Conservation (phyloP, 2,113 vertebrate species). For the Dipodomys spectabilis region DNA sequence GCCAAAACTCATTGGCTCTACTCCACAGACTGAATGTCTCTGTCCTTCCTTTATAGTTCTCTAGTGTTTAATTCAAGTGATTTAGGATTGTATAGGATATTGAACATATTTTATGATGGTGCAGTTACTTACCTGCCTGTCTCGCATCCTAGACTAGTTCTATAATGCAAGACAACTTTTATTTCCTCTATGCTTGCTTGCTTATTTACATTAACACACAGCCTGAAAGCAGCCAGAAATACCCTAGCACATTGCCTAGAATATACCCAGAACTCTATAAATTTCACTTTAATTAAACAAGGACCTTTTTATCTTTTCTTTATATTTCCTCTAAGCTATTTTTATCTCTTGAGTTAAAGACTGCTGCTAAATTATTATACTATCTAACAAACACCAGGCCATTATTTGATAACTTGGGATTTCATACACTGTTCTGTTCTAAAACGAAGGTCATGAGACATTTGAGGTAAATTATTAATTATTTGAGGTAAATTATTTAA, state of each 20-base stretch:
- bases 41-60: constrained; percentile 52
- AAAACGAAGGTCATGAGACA: neutral
- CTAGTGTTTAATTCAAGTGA: constrained; percentile 55
- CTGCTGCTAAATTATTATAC: constrained; percentile 6
- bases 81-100: constrained; percentile 53
- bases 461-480: neutral
- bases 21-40: constrained; percentile 43
- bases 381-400: neutral
- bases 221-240: neutral
- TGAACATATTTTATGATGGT: constrained; percentile 48
- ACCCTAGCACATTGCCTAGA: neutral
- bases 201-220: constrained; percentile 3
- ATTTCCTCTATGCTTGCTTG: neutral
- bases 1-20: constrained; percentile 57
- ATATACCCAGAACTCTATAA: neutral
- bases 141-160: neutral
- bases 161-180: neutral
- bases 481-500: neutral
- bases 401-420: constrained; percentile 21
- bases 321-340: constrained; percentile 2
- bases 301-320: neutral
- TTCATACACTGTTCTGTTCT: neutral
- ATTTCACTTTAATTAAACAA: constrained; percentile 45
- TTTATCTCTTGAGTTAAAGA: neutral
- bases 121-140: constrained; percentile 8